Conservation (phyloP, 2,888 invertebrate genomes). For the Lissonota sp. region DNA sequence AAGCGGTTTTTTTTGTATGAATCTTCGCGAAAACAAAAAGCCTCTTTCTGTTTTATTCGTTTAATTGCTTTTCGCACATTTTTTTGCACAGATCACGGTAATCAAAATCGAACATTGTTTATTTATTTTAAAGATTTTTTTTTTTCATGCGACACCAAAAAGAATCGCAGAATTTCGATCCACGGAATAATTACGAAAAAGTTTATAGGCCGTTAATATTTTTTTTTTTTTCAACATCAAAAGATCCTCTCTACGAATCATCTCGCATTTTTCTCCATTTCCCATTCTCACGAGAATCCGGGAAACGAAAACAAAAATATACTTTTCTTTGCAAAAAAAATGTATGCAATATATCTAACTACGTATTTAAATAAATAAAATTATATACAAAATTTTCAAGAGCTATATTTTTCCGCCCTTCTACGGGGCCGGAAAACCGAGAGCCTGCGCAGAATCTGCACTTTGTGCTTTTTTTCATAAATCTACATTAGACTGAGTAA, state of each 20-base stretch:
- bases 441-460: background rate
- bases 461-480: constrained; percentile 37
- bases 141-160: background rate
- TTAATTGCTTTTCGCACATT: background rate
- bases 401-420: constrained; percentile 39
- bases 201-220: constrained; percentile 49
- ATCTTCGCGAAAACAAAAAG: no score
- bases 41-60: no score
- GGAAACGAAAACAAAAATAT: constrained; percentile 24
- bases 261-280: background rate
- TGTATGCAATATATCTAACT: constrained; percentile 42
- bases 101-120: no score
- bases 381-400: constrained; percentile 61
- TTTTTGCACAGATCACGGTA: background rate
- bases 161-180: constrained; percentile 53
- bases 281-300: constrained; percentile 4
- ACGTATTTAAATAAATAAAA: constrained; percentile 62
- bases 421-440: constrained; percentile 4
- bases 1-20: no score
- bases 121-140: no score
- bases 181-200: constrained; percentile 37
- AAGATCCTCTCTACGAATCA: constrained; percentile 9
- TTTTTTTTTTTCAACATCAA: constrained; percentile 4
- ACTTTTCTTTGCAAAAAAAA: constrained; percentile 49
- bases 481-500: constrained; percentile 28